These are phyloP conservation scores for Perca fluviatilis DNA, from an alignment of 2,113 vertebrate genomes.

Conservation along the genomic window DNA sequence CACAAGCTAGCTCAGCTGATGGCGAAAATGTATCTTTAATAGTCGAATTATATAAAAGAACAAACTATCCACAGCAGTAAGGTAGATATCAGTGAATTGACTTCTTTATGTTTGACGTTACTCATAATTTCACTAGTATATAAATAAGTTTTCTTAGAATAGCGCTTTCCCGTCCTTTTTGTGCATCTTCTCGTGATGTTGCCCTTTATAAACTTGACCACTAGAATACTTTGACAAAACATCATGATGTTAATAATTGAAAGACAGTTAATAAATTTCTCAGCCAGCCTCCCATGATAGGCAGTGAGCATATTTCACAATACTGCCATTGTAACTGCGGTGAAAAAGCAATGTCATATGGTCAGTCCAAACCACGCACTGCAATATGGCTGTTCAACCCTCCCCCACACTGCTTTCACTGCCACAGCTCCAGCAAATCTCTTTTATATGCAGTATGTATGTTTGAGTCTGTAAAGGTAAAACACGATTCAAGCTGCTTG, in stretches of 20 bases:
- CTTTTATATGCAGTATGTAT: not conserved
- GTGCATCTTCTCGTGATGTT: not conserved
- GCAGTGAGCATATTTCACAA: slow-evolving; percentile 56
- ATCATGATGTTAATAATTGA: slow-evolving; percentile 43
- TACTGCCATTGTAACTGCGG: slow-evolving; percentile 58
- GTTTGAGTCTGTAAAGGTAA: not conserved
- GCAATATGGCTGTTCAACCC: slow-evolving; percentile 54
- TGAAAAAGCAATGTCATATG: slow-evolving; percentile 67
- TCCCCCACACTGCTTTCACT: slow-evolving; percentile 40
- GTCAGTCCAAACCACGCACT: slow-evolving; percentile 29
- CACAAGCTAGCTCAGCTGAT: not conserved
- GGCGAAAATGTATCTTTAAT: not conserved
- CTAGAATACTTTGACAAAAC: not conserved
- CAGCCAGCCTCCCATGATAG: slow-evolving; percentile 27
- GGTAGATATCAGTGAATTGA: not conserved
- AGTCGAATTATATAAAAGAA: not conserved
- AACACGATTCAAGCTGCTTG: slow-evolving; percentile 26
- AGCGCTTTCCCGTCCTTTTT: not conserved
- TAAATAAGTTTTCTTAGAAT: not conserved
- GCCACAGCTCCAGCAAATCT: slow-evolving; percentile 11
- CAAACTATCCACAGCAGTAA: not conserved
- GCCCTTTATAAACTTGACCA: not conserved
- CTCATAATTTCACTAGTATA: not conserved
- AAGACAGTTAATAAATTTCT: slow-evolving; percentile 33
- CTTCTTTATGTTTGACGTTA: not conserved